Conservation (phyloP, 2,888 invertebrate genomes). For the Eupeodes luniger region DNA sequence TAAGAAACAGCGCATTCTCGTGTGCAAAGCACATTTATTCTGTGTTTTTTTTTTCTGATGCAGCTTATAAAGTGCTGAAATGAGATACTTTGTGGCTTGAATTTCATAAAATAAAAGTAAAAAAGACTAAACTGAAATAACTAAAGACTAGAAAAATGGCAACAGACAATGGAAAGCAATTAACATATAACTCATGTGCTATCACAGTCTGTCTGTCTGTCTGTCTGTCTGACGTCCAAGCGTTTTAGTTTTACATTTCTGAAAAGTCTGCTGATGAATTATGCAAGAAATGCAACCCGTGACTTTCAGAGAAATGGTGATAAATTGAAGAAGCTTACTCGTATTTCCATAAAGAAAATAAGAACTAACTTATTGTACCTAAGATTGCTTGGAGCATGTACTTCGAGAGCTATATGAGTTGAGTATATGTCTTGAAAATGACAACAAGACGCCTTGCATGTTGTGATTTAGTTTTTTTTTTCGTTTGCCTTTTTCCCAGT, state of each 20-base stretch:
- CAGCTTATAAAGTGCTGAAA: conserved; percentile 54
- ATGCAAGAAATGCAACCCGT: conserved; percentile 71
- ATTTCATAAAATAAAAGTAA: conserved; percentile 35
- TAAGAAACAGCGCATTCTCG: neutral
- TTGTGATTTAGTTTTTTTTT: conserved; percentile 41
- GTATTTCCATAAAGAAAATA: conserved; percentile 10
- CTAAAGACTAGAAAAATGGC: conserved; percentile 33
- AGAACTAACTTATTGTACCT: neutral
- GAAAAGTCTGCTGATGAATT: conserved; percentile 62
- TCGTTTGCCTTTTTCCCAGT: neutral
- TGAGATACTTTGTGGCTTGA: conserved; percentile 41
- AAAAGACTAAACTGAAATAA: neutral
- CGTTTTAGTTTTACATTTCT: conserved; percentile 26
- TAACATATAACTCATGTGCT: conserved; percentile 63
- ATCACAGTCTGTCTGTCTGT: conserved; percentile 30
- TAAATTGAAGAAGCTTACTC: conserved; percentile 63
- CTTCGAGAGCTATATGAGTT: no score
- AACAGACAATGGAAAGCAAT: conserved; percentile 68
- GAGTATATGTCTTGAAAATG: conserved; percentile 6
- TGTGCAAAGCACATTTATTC: conserved; percentile 20
- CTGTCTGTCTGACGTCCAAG: neutral
- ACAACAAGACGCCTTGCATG: conserved; percentile 19
- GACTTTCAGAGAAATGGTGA: conserved; percentile 59
- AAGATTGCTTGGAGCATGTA: no score
- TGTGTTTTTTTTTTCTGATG: conserved; percentile 36